A percentile compares a stretch with the other conserved stretches of the same genome.
phyloP scores from a whole-genome alignment of 2,797 vertebrate species.

The Lycodopsis pacificus region DNA sequence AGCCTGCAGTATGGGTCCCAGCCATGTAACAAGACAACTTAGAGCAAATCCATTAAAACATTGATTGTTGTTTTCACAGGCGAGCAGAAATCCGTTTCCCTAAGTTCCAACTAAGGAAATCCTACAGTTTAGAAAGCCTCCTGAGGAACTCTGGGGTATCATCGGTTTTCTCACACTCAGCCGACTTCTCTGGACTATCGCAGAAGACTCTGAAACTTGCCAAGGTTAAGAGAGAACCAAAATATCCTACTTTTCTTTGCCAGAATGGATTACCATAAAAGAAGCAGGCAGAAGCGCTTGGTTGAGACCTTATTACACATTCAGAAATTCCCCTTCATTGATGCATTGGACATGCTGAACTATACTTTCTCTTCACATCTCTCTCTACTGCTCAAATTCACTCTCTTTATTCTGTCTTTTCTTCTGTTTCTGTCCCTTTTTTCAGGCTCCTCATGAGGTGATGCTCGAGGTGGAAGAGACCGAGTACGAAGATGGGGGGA shows the following conservation, averaged over 20 bases:
- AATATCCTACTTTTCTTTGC: background rate
- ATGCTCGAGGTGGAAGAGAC: slow-evolving; percentile 49
- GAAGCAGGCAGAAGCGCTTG: background rate
- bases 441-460: slow-evolving; percentile 44
- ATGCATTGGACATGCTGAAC: background rate
- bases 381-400: background rate
- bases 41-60: slow-evolving; percentile 61
- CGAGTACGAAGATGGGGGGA: slow-evolving; percentile 6
- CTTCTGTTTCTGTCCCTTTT: slow-evolving; percentile 2
- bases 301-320: background rate
- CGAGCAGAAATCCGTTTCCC: slow-evolving; percentile 58
- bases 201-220: slow-evolving; percentile 18
- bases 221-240: slow-evolving; percentile 23
- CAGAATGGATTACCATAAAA: background rate
- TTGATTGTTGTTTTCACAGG: slow-evolving; percentile 65
- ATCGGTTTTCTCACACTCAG: slow-evolving; percentile 39
- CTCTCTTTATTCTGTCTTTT: background rate
- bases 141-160: slow-evolving; percentile 32
- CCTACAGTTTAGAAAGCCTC: slow-evolving; percentile 41
- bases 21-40: slow-evolving; percentile 55
- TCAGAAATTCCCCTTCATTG: background rate
- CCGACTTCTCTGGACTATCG: slow-evolving; percentile 27
- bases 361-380: background rate
- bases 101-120: slow-evolving; percentile 52
- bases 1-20: slow-evolving; percentile 24